Evolutionary conservation across 2,797 vertebrate species (phyloP).

Genomic region (Orestias chungarensis): DNA sequence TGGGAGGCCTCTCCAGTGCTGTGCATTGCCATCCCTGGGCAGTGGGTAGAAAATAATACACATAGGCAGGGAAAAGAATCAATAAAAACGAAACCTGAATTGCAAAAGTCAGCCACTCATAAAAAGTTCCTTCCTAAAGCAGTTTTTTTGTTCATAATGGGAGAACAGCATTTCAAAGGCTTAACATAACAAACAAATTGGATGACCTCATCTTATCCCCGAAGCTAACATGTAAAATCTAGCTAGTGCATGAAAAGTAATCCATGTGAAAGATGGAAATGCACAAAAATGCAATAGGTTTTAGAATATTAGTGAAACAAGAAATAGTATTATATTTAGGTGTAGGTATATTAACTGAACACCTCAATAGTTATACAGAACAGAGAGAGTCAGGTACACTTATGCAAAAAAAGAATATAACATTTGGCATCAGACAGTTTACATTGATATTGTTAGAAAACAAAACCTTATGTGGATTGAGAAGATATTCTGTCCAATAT

Average conservation of each 20-base stretch:
- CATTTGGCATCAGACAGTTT: too few relatives aligned
- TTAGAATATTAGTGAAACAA: background rate
- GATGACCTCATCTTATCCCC: background rate
- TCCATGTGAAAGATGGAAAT: background rate
- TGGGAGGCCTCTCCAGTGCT: constrained; percentile 59
- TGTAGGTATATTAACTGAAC: too few relatives aligned
- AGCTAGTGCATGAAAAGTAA: background rate
- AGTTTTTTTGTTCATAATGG: background rate
- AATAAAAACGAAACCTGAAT: background rate
- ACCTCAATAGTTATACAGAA: too few relatives aligned
- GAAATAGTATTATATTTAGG: background rate
- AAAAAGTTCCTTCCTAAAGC: background rate
- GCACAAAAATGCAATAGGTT: background rate
- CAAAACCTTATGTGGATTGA: too few relatives aligned
- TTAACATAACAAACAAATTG: background rate
- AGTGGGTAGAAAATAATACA: constrained; percentile 6
- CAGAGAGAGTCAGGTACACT: too few relatives aligned
- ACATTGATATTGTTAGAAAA: too few relatives aligned
- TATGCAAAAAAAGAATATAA: too few relatives aligned
- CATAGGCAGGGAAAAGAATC: background rate
- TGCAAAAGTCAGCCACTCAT: background rate
- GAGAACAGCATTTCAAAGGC: background rate
- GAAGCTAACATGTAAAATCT: background rate
- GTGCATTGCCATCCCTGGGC: constrained; percentile 56
- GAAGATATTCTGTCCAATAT: too few relatives aligned